Base-by-base conservation (phyloP, 2,888 invertebrate genomes). In the Orchesella flavescens region DNA sequence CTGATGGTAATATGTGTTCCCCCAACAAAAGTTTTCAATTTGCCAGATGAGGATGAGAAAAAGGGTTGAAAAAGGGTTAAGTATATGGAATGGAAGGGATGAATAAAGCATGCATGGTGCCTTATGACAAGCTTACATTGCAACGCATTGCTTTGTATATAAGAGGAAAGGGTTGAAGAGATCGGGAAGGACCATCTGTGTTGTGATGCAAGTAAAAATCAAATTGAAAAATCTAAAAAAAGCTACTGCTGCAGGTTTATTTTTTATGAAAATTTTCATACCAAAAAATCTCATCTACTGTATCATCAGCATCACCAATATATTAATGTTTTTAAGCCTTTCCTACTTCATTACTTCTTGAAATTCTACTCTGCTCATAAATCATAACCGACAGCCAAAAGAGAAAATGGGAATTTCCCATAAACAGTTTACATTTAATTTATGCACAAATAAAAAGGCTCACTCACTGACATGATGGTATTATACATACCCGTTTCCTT, bases 351-450 rank as follows among this genome's bases (percentile, higher is more conserved):
- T 61, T 49, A 21, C 23, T 34, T 59, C 53, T 76, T 80, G 85
- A 85, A 85, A 85, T 80, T 80, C 73, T 80, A 85, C 83, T 83
- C 83, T 85, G 59, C 59, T 63, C 85, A 85, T 85, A 83, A 85
- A 85, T 85, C 85, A 85, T 83, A 59, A 82, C 72, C 69, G 82
- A 75, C 82, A 74, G 74, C 43, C 44, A 34, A 34, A 34, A 34
- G 34, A 34, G 34, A 34, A 34, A 34, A 34, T 34, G 34, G 2
- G 34, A 4, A 34, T 2, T 34, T 34, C 34, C 34, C 34, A 34
- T 34, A 34, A 34, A 34, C 34, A 34, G 34, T 34, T 34, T 34
- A 34, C 34, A 34, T 34, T 34, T 34, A 34, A 34, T 34, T 34
- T 34, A 34, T 34, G 34, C 34, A 34, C 7, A 34, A 34, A 34